A percentile compares a stretch with the other conserved stretches of the same genome.
These are phyloP conservation scores for Dicentrarchus labrax DNA, from an alignment of 2,113 vertebrate genomes.

Conservation along the genomic window DNA sequence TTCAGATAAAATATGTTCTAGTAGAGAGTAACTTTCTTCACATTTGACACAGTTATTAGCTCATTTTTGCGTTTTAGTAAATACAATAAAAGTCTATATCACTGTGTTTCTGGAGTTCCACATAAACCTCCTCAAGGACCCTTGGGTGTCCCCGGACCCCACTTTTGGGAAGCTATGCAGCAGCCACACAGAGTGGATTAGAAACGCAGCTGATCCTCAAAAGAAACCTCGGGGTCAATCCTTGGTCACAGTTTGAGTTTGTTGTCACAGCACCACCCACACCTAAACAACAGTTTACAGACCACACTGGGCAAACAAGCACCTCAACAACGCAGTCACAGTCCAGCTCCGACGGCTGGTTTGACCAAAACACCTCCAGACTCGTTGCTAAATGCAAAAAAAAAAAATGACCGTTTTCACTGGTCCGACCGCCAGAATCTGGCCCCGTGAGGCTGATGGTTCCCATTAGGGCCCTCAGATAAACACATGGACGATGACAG, in stretches of 20 bases:
- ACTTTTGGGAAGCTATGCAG: conserved; percentile 5
- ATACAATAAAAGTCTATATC: not conserved
- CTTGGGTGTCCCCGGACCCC: not conserved
- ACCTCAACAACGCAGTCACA: conserved; percentile 38
- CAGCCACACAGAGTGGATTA: conserved; percentile 47
- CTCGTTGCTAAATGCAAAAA: not conserved
- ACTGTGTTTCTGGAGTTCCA: not conserved
- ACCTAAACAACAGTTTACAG: conserved; percentile 71
- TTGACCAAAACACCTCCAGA: conserved; percentile 54
- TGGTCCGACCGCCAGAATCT: conserved; percentile 33
- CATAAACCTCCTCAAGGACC: not conserved
- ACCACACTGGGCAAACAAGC: conserved; percentile 65
- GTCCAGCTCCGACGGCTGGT: conserved; percentile 30
- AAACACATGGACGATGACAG: conserved; percentile 75
- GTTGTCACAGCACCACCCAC: conserved; percentile 75
- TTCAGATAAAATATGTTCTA: not conserved
- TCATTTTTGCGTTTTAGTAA: not conserved
- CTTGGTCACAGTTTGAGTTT: conserved; percentile 72
- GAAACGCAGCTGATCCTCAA: conserved; percentile 60
- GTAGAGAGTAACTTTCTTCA: not conserved
- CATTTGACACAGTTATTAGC: not conserved
- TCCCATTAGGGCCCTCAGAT: conserved; percentile 65
- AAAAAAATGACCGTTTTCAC: conserved; percentile 21
- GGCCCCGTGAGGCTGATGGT: conserved; percentile 57
- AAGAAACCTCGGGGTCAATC: conserved; percentile 70